A percentile compares a stretch with the other conserved stretches of the same genome.
phyloP scores from a whole-genome alignment of 37 sponge, comb jelly and placozoan species.

The Ephydatia muelleri region DNA sequence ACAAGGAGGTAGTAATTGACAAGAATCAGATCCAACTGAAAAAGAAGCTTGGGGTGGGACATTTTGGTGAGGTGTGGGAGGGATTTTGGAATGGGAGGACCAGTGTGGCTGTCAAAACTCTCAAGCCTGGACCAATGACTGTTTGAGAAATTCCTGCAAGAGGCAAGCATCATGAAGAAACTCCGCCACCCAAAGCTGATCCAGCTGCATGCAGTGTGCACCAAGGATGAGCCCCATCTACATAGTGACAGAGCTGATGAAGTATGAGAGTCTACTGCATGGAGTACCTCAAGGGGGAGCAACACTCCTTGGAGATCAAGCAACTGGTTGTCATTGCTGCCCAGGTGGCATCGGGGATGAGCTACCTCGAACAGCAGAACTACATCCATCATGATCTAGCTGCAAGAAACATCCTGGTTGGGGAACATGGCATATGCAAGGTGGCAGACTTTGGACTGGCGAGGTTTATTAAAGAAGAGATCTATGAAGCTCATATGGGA shows the following conservation, averaged over 20 bases:
- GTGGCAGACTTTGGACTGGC: slow-evolving; percentile 97
- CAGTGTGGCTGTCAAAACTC: slow-evolving; percentile 94
- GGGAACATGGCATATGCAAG: slow-evolving; percentile 78
- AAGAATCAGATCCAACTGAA: slow-evolving; percentile 59
- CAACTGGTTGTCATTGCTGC: slow-evolving; percentile 89
- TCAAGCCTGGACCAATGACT: slow-evolving; percentile 97
- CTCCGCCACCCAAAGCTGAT: slow-evolving; percentile 95
- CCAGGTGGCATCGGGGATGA: slow-evolving; percentile 93
- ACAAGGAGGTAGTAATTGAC: slow-evolving; percentile 93
- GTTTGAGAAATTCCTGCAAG: slow-evolving; percentile 90
- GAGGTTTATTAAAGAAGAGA: slow-evolving; percentile 85
- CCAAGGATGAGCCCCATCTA: slow-evolving; percentile 94
- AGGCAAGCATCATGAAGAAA: slow-evolving; percentile 93
- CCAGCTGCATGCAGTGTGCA: slow-evolving; percentile 98
- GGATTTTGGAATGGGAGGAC: slow-evolving; percentile 95
- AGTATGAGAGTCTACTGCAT: slow-evolving; percentile 90
- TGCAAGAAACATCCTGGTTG: slow-evolving; percentile 95
- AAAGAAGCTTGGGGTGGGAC: slow-evolving; percentile 83
- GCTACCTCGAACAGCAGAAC: slow-evolving; percentile 91
- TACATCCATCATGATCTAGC: slow-evolving; percentile 97
- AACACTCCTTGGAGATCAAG: slow-evolving; percentile 71
- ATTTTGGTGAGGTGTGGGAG: slow-evolving; percentile 96
- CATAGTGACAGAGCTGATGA: slow-evolving; percentile 97
- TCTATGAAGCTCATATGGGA: slow-evolving; percentile 80
- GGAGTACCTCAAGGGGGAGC: slow-evolving; percentile 92